Conservation (phyloP, 2,797 vertebrate genomes). For the Pelodytes ibericus region DNA sequence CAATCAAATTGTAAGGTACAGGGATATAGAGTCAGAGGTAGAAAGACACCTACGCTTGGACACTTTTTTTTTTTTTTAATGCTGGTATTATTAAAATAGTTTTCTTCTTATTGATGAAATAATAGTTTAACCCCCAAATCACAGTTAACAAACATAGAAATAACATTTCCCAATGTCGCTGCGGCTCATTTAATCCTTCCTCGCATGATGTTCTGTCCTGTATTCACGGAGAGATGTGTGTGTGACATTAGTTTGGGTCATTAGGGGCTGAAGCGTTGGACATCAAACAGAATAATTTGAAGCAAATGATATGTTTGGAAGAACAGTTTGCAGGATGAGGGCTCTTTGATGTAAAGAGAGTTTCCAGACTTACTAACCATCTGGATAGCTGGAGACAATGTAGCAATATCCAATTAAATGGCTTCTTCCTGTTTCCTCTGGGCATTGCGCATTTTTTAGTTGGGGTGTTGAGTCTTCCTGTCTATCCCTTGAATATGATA, state of each 20-base stretch:
- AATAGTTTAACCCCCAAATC: too few species aligned
- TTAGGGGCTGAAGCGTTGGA: slow-evolving; percentile 28
- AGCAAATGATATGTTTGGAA: slow-evolving; percentile 40
- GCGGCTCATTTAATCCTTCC: too few species aligned
- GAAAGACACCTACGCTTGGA: too few species aligned
- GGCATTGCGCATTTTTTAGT: slow-evolving; percentile 31
- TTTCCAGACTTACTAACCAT: slow-evolving; percentile 38
- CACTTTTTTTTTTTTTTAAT: too few species aligned
- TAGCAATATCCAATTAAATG: slow-evolving; percentile 24
- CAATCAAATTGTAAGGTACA: too few species aligned
- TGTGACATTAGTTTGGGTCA: slow-evolving; percentile 36
- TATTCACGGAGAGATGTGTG: background rate
- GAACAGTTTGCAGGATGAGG: slow-evolving; percentile 42
- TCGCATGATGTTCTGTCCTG: too few species aligned
- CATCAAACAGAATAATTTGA: slow-evolving; percentile 54
- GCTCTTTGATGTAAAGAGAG: slow-evolving; percentile 44
- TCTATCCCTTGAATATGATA: background rate
- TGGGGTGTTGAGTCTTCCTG: slow-evolving; percentile 16
- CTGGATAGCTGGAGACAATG: slow-evolving; percentile 35
- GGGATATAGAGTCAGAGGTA: too few species aligned
- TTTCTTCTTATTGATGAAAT: too few species aligned
- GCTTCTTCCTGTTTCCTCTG: slow-evolving; percentile 12
- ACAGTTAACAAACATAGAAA: too few species aligned
- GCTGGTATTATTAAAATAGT: too few species aligned
- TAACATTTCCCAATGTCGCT: too few species aligned